Evolutionary conservation across 1,140 invertebrate genomes (phyloP).

Genomic region (Trichogramma pretiosum): DNA sequence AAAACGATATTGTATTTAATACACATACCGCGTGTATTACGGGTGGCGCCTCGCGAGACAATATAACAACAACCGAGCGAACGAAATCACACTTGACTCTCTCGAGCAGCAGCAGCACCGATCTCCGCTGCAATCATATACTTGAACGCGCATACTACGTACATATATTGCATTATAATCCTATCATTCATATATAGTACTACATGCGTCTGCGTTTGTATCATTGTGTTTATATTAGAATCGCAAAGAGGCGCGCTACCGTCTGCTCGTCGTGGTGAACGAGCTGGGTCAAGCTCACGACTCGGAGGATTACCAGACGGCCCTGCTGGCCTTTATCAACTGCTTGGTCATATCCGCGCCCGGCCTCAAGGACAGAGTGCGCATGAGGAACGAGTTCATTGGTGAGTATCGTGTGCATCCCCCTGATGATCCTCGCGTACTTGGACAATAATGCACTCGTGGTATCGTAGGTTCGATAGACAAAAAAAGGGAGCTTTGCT

Average conservation of each 20-base stretch:
- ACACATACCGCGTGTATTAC: too few species aligned
- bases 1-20: too few species aligned
- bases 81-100: too few species aligned
- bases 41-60: too few species aligned
- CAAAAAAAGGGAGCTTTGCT: too few species aligned
- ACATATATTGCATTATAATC: background rate
- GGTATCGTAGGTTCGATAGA: too few species aligned
- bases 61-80: too few species aligned
- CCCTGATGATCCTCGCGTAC: too few species aligned
- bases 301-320: constrained; percentile 80
- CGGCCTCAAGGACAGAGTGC: constrained; percentile 72
- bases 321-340: constrained; percentile 88
- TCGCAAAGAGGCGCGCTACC: constrained; percentile 74
- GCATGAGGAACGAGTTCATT: constrained; percentile 89
- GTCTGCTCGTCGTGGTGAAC: constrained; percentile 76
- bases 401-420: too few species aligned
- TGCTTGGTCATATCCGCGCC: constrained; percentile 89
- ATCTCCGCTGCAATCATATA: background rate
- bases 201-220: constrained; percentile 7
- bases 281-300: constrained; percentile 73
- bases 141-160: too few species aligned
- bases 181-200: background rate
- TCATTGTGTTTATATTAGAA: constrained; percentile 48
- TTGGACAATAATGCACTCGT: too few species aligned
- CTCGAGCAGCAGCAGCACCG: too few species aligned